Evolutionary conservation across 2,888 invertebrate genomes (phyloP).

Genomic region (Habroteleia sp.): DNA sequence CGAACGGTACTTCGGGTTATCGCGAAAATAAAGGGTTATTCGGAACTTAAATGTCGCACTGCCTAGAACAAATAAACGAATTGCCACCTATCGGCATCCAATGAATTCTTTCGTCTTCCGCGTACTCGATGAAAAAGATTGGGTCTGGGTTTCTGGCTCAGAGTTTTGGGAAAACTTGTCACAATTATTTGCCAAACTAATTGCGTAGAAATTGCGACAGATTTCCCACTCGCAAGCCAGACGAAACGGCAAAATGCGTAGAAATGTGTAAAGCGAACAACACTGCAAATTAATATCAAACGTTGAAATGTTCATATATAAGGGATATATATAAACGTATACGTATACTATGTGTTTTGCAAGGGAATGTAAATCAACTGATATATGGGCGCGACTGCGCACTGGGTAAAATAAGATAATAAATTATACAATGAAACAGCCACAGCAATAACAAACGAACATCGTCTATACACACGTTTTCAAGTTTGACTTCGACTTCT

Average conservation of each 20-base stretch:
- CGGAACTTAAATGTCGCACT: constrained; percentile 60
- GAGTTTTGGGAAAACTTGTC: background rate
- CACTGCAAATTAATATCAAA: constrained; percentile 34
- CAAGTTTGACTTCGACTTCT: constrained; percentile 51
- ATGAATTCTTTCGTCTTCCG: constrained; percentile 65
- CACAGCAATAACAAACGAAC: constrained; percentile 61
- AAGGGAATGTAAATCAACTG: constrained; percentile 38
- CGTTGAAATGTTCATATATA: constrained; percentile 34
- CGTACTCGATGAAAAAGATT: constrained; percentile 32
- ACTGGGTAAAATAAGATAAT: constrained; percentile 61
- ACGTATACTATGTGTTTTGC: constrained; percentile 29
- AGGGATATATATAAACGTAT: constrained; percentile 29
- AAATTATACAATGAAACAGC: constrained; percentile 64
- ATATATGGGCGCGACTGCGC: constrained; percentile 46
- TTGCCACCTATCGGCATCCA: constrained; percentile 63
- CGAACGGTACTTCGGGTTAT: constrained; percentile 25
- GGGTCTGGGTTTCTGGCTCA: background rate
- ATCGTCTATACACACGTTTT: constrained; percentile 49
- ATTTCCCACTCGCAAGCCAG: background rate
- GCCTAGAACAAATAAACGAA: constrained; percentile 64
- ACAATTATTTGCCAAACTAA: background rate
- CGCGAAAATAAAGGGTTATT: constrained; percentile 31
- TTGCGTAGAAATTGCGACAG: background rate
- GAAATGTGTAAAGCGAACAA: constrained; percentile 1
- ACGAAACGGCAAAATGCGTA: background rate